These are phyloP conservation scores for Conus canariensis DNA, from an alignment of 2,888 invertebrate genomes.

Conservation along the genomic window DNA sequence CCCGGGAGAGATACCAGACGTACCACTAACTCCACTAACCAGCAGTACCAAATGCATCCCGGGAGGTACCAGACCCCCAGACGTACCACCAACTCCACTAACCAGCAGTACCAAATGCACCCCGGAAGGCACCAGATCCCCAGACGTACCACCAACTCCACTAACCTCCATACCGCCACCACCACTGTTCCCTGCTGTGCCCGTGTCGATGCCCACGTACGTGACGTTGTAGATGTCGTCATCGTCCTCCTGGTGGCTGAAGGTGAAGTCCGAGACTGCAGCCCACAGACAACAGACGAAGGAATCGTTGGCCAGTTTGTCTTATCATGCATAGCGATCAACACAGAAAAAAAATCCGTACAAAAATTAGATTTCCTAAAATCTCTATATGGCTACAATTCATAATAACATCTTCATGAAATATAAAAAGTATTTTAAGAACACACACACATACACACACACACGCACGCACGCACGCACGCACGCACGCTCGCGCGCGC, in stretches of 20 bases:
- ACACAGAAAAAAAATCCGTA: neutral
- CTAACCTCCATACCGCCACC: neutral
- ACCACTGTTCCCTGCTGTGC: neutral
- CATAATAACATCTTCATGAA: too few species aligned
- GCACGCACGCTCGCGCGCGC: too few species aligned
- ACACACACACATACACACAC: too few species aligned
- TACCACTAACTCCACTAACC: too few species aligned
- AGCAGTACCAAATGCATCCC: too few species aligned
- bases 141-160: neutral
- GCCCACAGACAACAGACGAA: neutral
- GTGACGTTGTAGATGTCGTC: neutral
- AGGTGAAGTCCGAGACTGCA: neutral
- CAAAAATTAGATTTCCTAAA: neutral
- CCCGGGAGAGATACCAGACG: too few species aligned
- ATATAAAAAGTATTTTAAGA: too few species aligned
- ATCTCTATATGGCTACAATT: neutral
- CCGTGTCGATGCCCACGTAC: neutral
- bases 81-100: too few species aligned
- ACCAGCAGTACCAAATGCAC: too few species aligned
- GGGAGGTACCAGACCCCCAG: too few species aligned
- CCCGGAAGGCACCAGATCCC: too few species aligned
- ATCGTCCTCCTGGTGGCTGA: neutral
- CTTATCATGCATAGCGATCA: neutral
- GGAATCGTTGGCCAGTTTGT: neutral
- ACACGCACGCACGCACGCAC: too few species aligned